Evolutionary conservation across 2,888 invertebrate genomes (phyloP), one percentile per base, ranked within the genome.

Genomic region (Drosophila engyochracea): DNA sequence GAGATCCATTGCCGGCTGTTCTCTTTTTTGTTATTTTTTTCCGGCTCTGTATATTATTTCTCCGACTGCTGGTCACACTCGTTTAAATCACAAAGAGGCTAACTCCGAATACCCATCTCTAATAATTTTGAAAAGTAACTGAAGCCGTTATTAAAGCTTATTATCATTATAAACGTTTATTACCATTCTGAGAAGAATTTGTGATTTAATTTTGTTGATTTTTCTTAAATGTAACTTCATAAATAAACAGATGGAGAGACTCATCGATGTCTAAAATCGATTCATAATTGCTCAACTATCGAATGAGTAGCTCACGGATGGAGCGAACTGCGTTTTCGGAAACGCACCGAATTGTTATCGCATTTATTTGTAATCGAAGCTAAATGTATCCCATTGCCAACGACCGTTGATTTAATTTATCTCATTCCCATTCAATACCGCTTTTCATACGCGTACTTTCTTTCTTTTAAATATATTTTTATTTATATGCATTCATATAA

Each of bases 1-100:
- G 30, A 81, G 76, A 71, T 92, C 92, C 93, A 93, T 93, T 60
- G 41, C 53, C 57, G 59, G 63, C 49, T 58, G 19, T 41, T 41
- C 12, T 14, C 10, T 37, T 31, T 64, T 47, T 66, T 14, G 49
- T 62, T 60, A 35, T 41, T 57, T 51, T 51, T 57, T 61, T 61
- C 44, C 68, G 57, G 71, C 60, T 71, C 10, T 39, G n/a, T 9
- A 39, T 39, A 22, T 28, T 57, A 19, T 57, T 28, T 61, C 41
- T 19, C 4, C n/a, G 28, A 30, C 10, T 22, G 28, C n/a, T 78
- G 62, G 73, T 28, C 71, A 71, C 77, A 71, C 59, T 76, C 5
- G 10, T 30, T n/a, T n/a, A 10, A 22, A 12, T 59, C 58, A 59
- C 0, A 41, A 9, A 39, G 4, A n/a, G 30, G n/a, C 3, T 41